A percentile compares a stretch with the other conserved stretches of the same genome.
phyloP scores from a whole-genome alignment of 2,113 vertebrate genomes.

The Aspidoscelis tigris region DNA sequence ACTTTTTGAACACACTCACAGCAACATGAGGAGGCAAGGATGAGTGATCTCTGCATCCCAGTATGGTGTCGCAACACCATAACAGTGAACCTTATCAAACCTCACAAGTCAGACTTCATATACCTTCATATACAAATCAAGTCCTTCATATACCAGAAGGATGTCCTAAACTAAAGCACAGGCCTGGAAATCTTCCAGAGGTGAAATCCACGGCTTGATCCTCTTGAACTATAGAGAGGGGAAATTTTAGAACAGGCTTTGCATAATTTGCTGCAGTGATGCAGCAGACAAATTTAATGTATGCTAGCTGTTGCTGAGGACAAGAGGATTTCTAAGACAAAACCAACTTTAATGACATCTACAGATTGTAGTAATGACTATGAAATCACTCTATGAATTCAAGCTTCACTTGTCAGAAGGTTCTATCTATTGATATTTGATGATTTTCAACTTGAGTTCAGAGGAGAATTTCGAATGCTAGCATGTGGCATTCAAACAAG shows the following conservation, averaged over 20 bases:
- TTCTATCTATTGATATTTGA: background rate
- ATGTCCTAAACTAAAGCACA: background rate
- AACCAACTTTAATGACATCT: background rate
- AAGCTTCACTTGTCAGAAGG: background rate
- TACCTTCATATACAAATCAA: too few species aligned
- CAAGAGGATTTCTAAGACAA: slow-evolving; percentile 13
- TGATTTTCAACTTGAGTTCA: background rate
- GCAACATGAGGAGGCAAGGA: too few species aligned
- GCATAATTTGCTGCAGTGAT: slow-evolving; percentile 10
- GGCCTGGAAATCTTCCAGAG: background rate
- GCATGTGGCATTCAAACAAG: background rate
- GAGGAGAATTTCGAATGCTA: background rate
- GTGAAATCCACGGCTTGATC: background rate
- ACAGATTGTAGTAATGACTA: background rate
- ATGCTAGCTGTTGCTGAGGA: slow-evolving; percentile 7
- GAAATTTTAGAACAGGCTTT: slow-evolving; percentile 12
- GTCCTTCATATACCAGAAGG: too few species aligned
- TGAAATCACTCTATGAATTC: background rate
- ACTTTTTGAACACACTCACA: too few species aligned
- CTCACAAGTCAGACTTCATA: too few species aligned
- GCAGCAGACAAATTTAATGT: background rate
- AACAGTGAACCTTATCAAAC: too few species aligned
- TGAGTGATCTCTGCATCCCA: too few species aligned
- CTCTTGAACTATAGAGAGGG: background rate
- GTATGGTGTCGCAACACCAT: too few species aligned